Percentiles rank a stretch among this genome's conserved stretches.
phyloP scores from a whole-genome alignment of 2,113 vertebrate genomes.

The Albula goreensis region DNA sequence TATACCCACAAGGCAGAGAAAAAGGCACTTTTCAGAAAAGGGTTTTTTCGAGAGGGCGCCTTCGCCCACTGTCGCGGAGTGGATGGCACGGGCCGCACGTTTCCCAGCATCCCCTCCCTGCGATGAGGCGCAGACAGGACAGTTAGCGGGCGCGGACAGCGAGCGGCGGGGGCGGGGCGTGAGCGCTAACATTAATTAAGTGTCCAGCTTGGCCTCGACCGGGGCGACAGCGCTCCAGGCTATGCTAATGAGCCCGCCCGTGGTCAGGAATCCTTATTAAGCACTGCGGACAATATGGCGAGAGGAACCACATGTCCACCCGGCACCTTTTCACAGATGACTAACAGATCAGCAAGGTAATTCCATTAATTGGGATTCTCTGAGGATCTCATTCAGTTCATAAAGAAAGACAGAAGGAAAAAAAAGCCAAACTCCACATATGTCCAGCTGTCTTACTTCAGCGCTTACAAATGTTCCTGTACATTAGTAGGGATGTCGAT shows the following conservation, averaged over 20 bases:
- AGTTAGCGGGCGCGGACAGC: not conserved
- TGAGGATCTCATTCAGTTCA: slow-evolving; percentile 43
- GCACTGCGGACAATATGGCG: slow-evolving; percentile 68
- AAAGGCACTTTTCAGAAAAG: too few species aligned
- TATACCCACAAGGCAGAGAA: too few species aligned
- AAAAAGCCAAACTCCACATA: slow-evolving; percentile 36
- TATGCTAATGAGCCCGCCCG: slow-evolving; percentile 73
- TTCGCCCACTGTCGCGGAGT: not conserved
- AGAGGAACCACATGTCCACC: slow-evolving; percentile 48
- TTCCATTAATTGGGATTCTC: slow-evolving; percentile 69
- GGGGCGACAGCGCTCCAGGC: slow-evolving; percentile 67
- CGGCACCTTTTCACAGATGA: slow-evolving; percentile 60
- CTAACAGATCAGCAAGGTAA: slow-evolving; percentile 60
- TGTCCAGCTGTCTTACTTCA: slow-evolving; percentile 33
- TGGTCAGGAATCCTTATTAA: slow-evolving; percentile 70
- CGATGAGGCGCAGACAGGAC: too few species aligned
- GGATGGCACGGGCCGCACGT: not conserved
- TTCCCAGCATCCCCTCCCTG: not conserved
- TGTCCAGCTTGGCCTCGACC: slow-evolving; percentile 64
- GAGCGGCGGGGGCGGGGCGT: slow-evolving; percentile 17
- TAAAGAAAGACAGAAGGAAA: slow-evolving; percentile 2
- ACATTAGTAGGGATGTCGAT: slow-evolving; percentile 17
- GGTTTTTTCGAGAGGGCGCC: too few species aligned
- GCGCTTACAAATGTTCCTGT: not conserved
- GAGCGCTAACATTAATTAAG: slow-evolving; percentile 67